These are phyloP conservation scores for Cisticola juncidis DNA, from an alignment of 2,113 vertebrate genomes.

Conservation along the genomic window DNA sequence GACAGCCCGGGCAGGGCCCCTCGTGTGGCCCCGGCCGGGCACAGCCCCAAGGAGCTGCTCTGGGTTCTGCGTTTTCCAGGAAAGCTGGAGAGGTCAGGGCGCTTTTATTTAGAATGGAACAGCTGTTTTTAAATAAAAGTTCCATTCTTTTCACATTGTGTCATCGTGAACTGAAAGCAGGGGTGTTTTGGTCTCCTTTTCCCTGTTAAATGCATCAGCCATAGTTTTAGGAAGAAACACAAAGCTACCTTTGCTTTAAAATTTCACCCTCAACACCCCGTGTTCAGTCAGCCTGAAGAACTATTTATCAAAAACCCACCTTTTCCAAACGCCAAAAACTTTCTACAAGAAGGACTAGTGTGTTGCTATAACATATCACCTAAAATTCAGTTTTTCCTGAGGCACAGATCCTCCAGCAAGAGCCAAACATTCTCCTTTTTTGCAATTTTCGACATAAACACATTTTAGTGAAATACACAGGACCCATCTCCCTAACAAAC, in stretches of 20 bases:
- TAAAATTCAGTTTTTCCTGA: not conserved
- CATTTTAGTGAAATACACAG: not conserved
- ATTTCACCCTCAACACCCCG: rapidly evolving
- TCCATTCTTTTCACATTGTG: not conserved
- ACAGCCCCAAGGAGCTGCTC: not conserved
- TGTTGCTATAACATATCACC: not conserved
- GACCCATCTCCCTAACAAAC: not conserved
- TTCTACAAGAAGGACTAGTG: not conserved
- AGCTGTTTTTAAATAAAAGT: not conserved
- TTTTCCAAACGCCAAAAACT: not conserved
- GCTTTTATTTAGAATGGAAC: not conserved
- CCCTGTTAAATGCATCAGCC: too few species aligned
- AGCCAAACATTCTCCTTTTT: not conserved
- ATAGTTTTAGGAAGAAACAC: not conserved
- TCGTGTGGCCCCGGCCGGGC: not conserved
- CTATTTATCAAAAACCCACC: not conserved
- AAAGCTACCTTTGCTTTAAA: not conserved
- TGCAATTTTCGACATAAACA: not conserved
- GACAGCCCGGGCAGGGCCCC: not conserved
- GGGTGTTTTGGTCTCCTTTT: not conserved
- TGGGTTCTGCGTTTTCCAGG: rapidly evolving
- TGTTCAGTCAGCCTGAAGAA: not conserved
- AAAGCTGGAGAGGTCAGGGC: not conserved
- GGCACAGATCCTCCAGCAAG: not conserved
- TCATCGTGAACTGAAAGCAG: not conserved